phyloP scores from a whole-genome alignment of 2,888 invertebrate genomes.

The Agrilus cyanescens region DNA sequence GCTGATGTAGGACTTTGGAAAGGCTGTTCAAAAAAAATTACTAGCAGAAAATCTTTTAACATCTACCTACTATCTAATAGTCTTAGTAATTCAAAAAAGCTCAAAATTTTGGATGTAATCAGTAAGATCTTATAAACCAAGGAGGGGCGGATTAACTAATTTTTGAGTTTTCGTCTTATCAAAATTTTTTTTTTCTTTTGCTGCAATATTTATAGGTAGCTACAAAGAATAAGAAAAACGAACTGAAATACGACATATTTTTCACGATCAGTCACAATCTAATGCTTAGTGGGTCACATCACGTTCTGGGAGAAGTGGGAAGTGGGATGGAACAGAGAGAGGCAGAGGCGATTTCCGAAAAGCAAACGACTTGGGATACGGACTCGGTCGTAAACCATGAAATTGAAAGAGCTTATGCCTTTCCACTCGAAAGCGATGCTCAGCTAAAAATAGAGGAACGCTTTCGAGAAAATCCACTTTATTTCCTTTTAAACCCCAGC shows the following conservation, averaged over 20 bases:
- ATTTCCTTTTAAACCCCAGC: conserved; percentile 14
- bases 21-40: too few relatives aligned
- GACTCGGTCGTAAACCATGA: conserved; percentile 24
- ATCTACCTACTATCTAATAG: too few relatives aligned
- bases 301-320: conserved; percentile 11
- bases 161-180: too few relatives aligned
- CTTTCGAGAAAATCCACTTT: conserved; percentile 12
- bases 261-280: conserved; percentile 19
- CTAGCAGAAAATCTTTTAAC: too few relatives aligned
- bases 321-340: conserved; percentile 19
- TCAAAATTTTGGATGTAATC: too few relatives aligned
- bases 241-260: neutral
- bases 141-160: too few relatives aligned
- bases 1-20: too few relatives aligned
- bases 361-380: conserved; percentile 24
- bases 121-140: too few relatives aligned
- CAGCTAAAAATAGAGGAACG: conserved; percentile 22
- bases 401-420: conserved; percentile 27
- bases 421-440: conserved; percentile 16
- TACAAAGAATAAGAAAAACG: too few relatives aligned
- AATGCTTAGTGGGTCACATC: conserved; percentile 18
- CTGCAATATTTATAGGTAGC: too few relatives aligned
- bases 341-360: conserved; percentile 26
- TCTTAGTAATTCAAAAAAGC: too few relatives aligned
- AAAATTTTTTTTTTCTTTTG: too few relatives aligned